Evolutionary conservation across 2,888 invertebrate species (phyloP).

Genomic region (Merodon equestris): DNA sequence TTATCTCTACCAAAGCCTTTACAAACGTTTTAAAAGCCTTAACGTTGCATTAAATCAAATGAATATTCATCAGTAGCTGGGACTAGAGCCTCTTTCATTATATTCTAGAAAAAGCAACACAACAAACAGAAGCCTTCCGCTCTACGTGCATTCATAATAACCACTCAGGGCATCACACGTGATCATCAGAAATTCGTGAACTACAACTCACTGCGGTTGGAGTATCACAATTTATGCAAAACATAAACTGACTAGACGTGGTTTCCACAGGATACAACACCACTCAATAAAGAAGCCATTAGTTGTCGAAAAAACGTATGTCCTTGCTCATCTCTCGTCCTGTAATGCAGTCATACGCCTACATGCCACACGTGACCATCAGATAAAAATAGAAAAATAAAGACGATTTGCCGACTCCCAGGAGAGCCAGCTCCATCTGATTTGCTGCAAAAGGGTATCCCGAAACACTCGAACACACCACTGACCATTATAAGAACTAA

Average conservation of each 20-base stretch:
- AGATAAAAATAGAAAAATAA: not conserved
- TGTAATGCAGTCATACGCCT: too few species aligned
- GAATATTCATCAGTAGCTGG: too few species aligned
- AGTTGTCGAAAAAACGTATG: too few species aligned
- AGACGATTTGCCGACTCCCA: constrained; percentile 9
- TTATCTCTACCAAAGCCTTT: too few species aligned
- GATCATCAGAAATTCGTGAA: constrained; percentile 30
- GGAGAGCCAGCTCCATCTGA: not conserved
- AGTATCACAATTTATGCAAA: constrained; percentile 29
- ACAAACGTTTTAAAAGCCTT: too few species aligned
- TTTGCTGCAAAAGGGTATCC: constrained; percentile 44
- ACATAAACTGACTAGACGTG: constrained; percentile 8
- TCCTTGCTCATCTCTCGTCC: too few species aligned
- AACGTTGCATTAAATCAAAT: too few species aligned
- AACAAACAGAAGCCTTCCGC: not conserved
- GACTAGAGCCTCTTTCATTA: too few species aligned
- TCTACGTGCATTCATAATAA: constrained; percentile 34
- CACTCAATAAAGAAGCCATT: too few species aligned
- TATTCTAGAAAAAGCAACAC: too few species aligned
- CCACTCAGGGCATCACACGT: constrained; percentile 23
- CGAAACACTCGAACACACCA: constrained; percentile 20
- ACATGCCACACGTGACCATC: too few species aligned
- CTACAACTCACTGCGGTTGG: not conserved
- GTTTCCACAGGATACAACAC: not conserved
- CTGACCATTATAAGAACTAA: constrained; percentile 65